These are phyloP conservation scores for Typhlomys cinereus DNA, from an alignment of 2,113 vertebrate genomes.

Conservation along the genomic window DNA sequence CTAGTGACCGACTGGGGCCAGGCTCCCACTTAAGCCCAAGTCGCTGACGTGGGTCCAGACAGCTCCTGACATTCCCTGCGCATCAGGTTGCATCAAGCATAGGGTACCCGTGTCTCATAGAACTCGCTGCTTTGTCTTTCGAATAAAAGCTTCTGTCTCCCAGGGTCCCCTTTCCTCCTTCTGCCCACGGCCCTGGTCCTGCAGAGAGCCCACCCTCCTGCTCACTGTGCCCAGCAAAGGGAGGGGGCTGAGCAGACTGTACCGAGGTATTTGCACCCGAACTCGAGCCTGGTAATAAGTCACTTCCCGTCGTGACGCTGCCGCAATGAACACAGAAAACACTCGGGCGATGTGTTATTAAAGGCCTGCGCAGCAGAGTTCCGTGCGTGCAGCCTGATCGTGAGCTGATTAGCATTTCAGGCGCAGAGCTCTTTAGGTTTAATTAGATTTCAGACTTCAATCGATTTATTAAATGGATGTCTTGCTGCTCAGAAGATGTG, in stretches of 20 bases:
- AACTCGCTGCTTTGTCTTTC: neutral
- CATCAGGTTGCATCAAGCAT: neutral
- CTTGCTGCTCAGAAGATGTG: slow-evolving; percentile 58
- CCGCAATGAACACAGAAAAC: slow-evolving; percentile 47
- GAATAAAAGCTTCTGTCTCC: neutral
- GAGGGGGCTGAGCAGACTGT: neutral
- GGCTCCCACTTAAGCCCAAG: neutral
- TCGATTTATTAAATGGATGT: slow-evolving; percentile 70
- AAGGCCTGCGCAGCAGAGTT: neutral
- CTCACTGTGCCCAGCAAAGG: neutral
- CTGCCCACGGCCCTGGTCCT: neutral
- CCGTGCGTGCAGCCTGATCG: neutral
- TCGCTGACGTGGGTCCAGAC: neutral
- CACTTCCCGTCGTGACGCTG: neutral
- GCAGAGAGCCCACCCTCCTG: neutral
- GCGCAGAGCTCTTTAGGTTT: slow-evolving; percentile 63
- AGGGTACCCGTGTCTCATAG: neutral
- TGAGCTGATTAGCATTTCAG: slow-evolving; percentile 70
- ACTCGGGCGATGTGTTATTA: slow-evolving; percentile 43
- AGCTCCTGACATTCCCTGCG: neutral
- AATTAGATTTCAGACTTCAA: slow-evolving; percentile 76
- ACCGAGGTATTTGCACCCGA: neutral
- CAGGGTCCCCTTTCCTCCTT: neutral
- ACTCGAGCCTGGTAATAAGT: neutral
- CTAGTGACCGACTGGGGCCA: neutral